These are phyloP conservation scores for Scleropages formosus DNA, from an alignment of 2,797 vertebrate species.

Conservation along the genomic window DNA sequence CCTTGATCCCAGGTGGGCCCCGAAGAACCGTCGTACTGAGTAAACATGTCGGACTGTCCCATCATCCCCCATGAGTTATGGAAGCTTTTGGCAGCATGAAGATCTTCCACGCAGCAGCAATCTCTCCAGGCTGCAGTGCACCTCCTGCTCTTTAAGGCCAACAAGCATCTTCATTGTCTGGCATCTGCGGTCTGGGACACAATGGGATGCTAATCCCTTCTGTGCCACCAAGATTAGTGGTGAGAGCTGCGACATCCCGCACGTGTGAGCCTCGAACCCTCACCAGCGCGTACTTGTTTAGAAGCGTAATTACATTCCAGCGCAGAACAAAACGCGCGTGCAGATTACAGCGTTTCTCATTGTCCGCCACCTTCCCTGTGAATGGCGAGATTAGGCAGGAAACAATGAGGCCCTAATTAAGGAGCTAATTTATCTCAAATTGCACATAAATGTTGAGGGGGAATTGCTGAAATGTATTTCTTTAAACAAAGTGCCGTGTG, in stretches of 20 bases:
- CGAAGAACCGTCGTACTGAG: not conserved
- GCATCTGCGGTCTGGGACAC: slow-evolving; percentile 33
- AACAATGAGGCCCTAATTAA: slow-evolving; percentile 55
- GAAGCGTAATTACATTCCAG: slow-evolving; percentile 48
- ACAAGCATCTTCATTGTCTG: slow-evolving; percentile 38
- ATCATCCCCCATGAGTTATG: too few species aligned
- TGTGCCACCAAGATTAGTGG: slow-evolving; percentile 18
- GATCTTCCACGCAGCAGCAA: not conserved
- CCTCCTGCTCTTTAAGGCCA: slow-evolving; percentile 17
- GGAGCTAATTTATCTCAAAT: slow-evolving; percentile 45
- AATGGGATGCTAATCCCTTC: slow-evolving; percentile 40
- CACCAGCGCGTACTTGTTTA: not conserved
- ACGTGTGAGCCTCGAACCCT: not conserved
- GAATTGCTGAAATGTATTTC: slow-evolving; percentile 27
- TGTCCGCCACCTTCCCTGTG: slow-evolving; percentile 42
- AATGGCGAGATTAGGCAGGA: slow-evolving; percentile 47
- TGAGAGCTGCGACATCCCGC: not conserved
- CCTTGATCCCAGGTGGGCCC: not conserved
- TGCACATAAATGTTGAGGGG: slow-evolving; percentile 33
- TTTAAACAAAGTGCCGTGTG: slow-evolving; percentile 1
- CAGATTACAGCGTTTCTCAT: slow-evolving; percentile 48
- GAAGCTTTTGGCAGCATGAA: not conserved
- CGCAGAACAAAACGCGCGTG: slow-evolving; percentile 33
- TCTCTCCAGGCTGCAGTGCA: not conserved
- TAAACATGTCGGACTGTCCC: too few species aligned